A percentile compares a stretch with the other conserved stretches of the same genome.
phyloP scores from a whole-genome alignment of 2,888 invertebrate species.

The Tetragnatha montana region DNA sequence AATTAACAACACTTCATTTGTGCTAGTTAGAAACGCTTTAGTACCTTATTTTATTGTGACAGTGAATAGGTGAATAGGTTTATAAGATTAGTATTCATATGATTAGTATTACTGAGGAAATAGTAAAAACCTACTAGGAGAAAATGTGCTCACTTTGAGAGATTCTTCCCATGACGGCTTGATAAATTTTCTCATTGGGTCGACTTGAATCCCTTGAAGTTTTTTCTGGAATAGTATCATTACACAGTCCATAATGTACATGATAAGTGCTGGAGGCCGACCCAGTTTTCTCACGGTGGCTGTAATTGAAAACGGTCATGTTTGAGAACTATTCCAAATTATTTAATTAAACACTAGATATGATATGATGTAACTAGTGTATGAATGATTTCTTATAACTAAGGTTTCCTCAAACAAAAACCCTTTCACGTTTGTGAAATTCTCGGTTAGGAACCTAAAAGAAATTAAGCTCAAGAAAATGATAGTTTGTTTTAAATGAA shows the following conservation, averaged over 20 bases:
- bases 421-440: no score
- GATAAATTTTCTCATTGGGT: conserved; percentile 87
- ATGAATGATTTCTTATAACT: no score
- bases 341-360: not conserved
- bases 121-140: no score
- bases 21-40: no score
- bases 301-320: conserved; percentile 71
- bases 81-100: not conserved
- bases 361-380: no score
- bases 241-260: conserved; percentile 99
- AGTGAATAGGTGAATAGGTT: no score
- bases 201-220: conserved; percentile 87
- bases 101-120: not conserved
- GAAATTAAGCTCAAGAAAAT: no score
- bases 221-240: conserved; percentile 93
- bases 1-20: no score
- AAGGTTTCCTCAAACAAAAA: no score
- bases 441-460: no score
- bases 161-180: conserved; percentile 98
- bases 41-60: no score
- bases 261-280: conserved; percentile 94
- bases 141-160: conserved; percentile 82
- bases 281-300: conserved; percentile 95
- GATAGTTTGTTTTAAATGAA: no score
- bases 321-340: not conserved